Evolutionary conservation across 2,888 invertebrate species (phyloP).

Genomic region (Pseudolycoriella hygida): DNA sequence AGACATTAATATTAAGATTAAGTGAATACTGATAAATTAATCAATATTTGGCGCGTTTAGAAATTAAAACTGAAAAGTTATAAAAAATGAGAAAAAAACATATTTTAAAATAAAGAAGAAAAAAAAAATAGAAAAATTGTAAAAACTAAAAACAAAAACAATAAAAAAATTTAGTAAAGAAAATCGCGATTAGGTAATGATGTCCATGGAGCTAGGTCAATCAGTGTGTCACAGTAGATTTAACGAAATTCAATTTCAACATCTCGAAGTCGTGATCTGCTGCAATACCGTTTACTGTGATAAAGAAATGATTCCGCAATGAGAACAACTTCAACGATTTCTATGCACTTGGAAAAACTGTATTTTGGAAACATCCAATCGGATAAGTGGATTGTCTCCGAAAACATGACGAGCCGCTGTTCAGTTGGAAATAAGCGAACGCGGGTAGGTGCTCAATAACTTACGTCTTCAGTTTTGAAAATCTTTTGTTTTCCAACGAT

Average conservation of each 20-base stretch:
- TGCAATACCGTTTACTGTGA: neutral
- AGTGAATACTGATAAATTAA: too few relatives aligned
- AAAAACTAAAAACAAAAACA: neutral
- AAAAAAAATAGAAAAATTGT: neutral
- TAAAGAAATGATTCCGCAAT: neutral
- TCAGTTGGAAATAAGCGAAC: too few relatives aligned
- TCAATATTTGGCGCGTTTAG: too few relatives aligned
- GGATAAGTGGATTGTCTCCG: too few relatives aligned
- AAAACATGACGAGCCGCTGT: too few relatives aligned
- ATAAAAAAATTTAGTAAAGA: neutral
- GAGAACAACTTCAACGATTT: too few relatives aligned
- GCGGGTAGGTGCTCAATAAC: neutral
- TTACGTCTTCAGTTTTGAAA: neutral
- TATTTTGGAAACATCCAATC: too few relatives aligned
- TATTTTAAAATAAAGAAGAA: neutral
- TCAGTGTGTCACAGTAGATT: conserved; percentile 4
- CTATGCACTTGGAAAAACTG: too few relatives aligned
- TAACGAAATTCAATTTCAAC: neutral
- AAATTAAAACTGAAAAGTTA: too few relatives aligned
- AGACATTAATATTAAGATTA: too few relatives aligned
- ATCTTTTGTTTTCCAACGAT: neutral
- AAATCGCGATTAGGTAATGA: neutral
- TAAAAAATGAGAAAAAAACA: too few relatives aligned
- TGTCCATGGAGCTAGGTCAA: conserved; percentile 1
- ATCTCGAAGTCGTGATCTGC: neutral